Conservation (phyloP, 2,797 vertebrate species). For the Micropoecilia bifurca region DNA sequence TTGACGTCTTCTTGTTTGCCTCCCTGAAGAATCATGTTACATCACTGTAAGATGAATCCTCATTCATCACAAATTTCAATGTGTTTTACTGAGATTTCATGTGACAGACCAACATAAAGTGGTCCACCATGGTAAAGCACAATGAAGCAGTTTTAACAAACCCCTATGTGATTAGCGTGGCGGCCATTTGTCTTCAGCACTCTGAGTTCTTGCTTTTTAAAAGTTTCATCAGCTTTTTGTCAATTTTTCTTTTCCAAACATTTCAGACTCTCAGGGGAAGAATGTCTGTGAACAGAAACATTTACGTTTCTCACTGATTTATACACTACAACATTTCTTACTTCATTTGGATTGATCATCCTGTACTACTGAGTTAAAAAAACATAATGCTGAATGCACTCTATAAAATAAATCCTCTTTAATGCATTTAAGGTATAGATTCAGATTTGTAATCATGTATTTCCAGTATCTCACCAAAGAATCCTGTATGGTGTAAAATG, state of each 20-base stretch:
- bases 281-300: neutral
- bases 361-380: neutral
- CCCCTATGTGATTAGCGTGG: neutral
- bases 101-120: neutral
- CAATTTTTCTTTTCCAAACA: neutral
- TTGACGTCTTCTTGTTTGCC: neutral
- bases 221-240: neutral
- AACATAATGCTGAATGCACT: neutral
- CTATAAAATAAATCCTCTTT: neutral
- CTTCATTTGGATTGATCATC: neutral
- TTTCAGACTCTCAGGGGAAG: neutral
- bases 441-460: too few species aligned
- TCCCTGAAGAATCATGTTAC: neutral
- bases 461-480: neutral
- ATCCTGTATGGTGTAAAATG: neutral
- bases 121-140: neutral
- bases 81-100: neutral
- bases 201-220: neutral
- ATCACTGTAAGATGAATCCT: neutral
- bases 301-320: neutral
- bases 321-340: neutral
- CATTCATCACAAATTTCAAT: neutral
- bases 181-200: neutral
- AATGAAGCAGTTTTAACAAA: neutral
- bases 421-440: neutral